These are phyloP conservation scores for Xiphophorus maculatus DNA, from an alignment of 2,113 vertebrate species.

Conservation along the genomic window DNA sequence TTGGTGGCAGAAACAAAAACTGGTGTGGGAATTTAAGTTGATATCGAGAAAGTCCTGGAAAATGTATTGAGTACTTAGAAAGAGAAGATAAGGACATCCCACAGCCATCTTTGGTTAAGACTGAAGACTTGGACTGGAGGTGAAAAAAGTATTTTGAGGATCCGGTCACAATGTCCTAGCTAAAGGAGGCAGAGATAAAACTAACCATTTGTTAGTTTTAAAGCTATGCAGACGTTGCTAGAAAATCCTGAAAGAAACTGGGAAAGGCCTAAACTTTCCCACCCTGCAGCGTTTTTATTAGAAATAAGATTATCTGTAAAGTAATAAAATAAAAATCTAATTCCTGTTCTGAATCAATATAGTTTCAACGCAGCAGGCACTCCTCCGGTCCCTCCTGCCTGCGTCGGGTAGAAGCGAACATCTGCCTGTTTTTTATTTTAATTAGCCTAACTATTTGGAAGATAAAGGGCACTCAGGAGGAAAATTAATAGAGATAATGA, in stretches of 20 bases:
- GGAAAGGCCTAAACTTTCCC: not conserved
- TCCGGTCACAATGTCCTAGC: no score
- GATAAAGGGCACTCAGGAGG: slow-evolving; percentile 29
- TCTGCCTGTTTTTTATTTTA: slow-evolving; percentile 9
- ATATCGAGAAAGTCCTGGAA: no score
- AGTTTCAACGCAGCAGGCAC: slow-evolving; percentile 16
- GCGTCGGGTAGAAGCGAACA: not conserved
- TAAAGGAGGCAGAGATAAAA: no score
- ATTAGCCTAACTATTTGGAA: slow-evolving; percentile 25
- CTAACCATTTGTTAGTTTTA: no score
- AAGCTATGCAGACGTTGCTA: no score
- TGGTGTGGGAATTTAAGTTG: no score
- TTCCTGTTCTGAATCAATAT: not conserved
- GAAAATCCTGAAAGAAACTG: not conserved
- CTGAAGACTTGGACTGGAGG: no score
- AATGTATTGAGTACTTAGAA: no score
- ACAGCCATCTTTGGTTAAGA: no score
- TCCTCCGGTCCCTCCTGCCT: slow-evolving; percentile 1
- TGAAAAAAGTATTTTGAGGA: no score
- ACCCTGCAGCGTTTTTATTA: slow-evolving; percentile 16
- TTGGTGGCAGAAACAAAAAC: no score
- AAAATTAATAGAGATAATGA: slow-evolving; percentile 39
- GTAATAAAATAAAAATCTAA: slow-evolving; percentile 23
- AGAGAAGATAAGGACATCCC: no score
- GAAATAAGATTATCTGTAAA: slow-evolving; percentile 13